Conservation (phyloP, 2,888 invertebrate genomes). For the Melangyna quadrimaculata region DNA sequence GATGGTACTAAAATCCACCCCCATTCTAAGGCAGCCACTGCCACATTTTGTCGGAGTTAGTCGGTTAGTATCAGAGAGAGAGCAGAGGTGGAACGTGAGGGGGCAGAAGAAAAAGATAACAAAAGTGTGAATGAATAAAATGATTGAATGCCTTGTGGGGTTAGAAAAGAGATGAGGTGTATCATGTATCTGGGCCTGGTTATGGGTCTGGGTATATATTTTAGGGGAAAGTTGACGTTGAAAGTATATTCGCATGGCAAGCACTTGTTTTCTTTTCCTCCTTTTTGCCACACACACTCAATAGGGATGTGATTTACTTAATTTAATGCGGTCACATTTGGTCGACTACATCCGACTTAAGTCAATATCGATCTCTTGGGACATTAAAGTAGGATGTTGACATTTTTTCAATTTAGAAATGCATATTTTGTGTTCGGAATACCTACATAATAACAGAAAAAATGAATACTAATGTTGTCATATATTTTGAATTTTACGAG, state of each 20-base stretch:
- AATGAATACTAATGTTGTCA: conserved; percentile 40
- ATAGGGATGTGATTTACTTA: conserved; percentile 75
- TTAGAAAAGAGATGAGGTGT: conserved; percentile 56
- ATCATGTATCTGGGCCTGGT: conserved; percentile 34
- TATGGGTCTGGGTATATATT: too few relatives aligned
- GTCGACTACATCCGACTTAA: conserved; percentile 81
- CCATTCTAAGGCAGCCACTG: conserved; percentile 43
- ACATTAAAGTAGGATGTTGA: conserved; percentile 79
- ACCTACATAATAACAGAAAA: neutral
- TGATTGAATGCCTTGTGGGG: conserved; percentile 49
- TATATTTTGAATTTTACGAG: conserved; percentile 34
- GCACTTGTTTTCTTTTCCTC: conserved; percentile 63
- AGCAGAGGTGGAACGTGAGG: neutral
- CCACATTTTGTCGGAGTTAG: conserved; percentile 8
- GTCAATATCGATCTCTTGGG: conserved; percentile 81
- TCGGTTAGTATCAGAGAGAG: neutral
- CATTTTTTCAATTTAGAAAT: conserved; percentile 75
- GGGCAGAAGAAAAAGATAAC: conserved; percentile 46
- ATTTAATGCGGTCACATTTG: conserved; percentile 81
- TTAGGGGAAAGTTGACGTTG: conserved; percentile 25
- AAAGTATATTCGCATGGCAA: conserved; percentile 62
- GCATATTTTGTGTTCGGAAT: conserved; percentile 62
- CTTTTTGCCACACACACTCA: conserved; percentile 62
- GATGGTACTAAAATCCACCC: conserved; percentile 56
- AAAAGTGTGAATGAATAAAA: conserved; percentile 70